Evolutionary conservation across 1,140 invertebrate species (phyloP), one percentile per base, ranked within the genome.

Genomic region (Micrasema longulum): DNA sequence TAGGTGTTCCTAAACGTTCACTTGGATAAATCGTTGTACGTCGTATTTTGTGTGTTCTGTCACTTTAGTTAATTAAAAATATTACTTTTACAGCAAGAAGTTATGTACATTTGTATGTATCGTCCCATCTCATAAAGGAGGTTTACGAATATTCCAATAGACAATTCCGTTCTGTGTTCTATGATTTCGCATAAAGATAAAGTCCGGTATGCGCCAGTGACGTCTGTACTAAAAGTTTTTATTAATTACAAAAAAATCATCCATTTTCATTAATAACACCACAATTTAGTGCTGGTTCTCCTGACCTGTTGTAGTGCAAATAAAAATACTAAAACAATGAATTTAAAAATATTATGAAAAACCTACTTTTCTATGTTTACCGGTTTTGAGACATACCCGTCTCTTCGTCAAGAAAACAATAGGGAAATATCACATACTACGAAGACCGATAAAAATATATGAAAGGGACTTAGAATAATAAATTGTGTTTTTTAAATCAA

Each of bases 101-200:
- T 38, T 38, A 60, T 60, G 55, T 38, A 60, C 20, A 22, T 60
- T 41, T 20, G 55, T 41, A 60, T 60, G 55, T 60, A 60, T 60
- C 55, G 55, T n/a, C 55, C 18, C 55, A 60, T 60, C 55, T 36
- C 55, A 38, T 38, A 60, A 60, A 60, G 18, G 55, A 60, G 55
- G 14, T 60, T 60, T 60, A 60, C 55, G 55, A 60, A 60, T 60
- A 60, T 60, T 60, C 55, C 55, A 60, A 60, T 60, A 60, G 55
- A 60, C 55, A 60, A 60, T 38, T 60, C 55, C 35, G 55, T 60
- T 60, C 36, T 38, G 55, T 60, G 55, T 60, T 60, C 55, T 60
- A 60, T 60, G 55, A 60, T 60, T 60, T 60, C 55, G 55, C 55
- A 60, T 60, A 60, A 60, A 60, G 55, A 60, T 60, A 38, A 52